Base-by-base conservation (phyloP, 2,888 invertebrate genomes). In the Lampropteryx suffumata region DNA sequence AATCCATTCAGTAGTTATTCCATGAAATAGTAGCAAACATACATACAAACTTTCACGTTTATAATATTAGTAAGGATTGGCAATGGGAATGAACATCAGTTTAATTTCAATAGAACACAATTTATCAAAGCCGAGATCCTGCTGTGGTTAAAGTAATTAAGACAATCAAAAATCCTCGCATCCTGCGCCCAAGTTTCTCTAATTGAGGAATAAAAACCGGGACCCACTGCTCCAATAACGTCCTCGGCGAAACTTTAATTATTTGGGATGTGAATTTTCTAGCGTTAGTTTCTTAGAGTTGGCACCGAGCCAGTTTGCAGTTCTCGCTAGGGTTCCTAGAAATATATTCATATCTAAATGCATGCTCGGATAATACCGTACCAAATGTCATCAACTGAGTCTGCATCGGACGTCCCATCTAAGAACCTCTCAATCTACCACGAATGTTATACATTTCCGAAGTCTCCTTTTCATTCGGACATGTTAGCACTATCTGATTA, bases 231-330 rank as follows among this genome's bases (percentile, higher is more conserved):
- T 54, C 51, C 52, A 53, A 56, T 59, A 58, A 57, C 50, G 61
- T 61, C 56, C 57, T 58, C 43, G 52, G 60, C 48, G 57, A 57
- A 60, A 59, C 64, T 72, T 71, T 76, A 75, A 77, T 76, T 77
- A 74, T 76, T 75, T 72, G 57, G 67, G 71, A 71, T 65, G 69
- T 63, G 65, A 66, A 65, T 65, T 69, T 64, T 62, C 66, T 65
- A 61, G 65, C 61, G 49, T 41, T 52, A 55, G 60, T 45, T 53
- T 47, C 53, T 43, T 42, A 37, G 24, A 43, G 45, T 61, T 76
- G 76, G 76, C 76, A 21, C 27, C 6, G 17, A 21, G 69, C 76
- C 76, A 74, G 45, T 48, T 57, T 13, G 14, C 35, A 55, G 41
- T 35, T 40, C 30, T 34, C 36, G 24, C 32, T 30, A 49, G 55